A percentile compares a stretch with the other conserved stretches of the same genome.
phyloP scores from a whole-genome alignment of 1,140 invertebrate genomes.

The Drosophila pectinifera region DNA sequence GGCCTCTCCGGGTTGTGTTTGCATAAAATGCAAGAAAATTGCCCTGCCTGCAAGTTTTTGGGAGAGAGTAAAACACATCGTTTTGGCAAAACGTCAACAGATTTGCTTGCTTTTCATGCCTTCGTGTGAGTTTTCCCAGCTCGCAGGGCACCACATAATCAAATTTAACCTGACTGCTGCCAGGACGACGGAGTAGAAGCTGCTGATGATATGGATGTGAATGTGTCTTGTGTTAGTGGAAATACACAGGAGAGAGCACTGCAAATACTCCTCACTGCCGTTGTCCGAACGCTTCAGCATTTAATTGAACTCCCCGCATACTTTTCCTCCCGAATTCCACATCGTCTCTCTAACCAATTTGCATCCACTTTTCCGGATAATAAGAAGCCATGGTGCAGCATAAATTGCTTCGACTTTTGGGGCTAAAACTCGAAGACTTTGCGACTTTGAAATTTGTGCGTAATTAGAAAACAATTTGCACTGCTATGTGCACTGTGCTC shows the following conservation, averaged over 20 bases:
- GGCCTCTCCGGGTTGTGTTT: conserved; percentile 52
- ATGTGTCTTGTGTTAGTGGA: conserved; percentile 17
- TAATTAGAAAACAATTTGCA: conserved; percentile 21
- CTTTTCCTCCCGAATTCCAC: conserved; percentile 5
- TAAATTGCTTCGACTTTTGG: conserved; percentile 1
- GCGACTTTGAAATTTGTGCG: not conserved
- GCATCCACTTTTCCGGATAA: conserved; percentile 24
- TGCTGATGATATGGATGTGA: conserved; percentile 12
- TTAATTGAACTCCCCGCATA: conserved; percentile 63
- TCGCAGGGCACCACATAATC: conserved; percentile 60
- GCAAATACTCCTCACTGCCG: conserved; percentile 15
- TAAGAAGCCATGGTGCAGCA: conserved; percentile 15
- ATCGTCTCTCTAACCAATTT: conserved; percentile 24
- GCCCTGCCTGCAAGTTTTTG: conserved; percentile 47
- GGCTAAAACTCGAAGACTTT: conserved; percentile 4
- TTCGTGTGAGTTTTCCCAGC: conserved; percentile 35
- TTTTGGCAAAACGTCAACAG: conserved; percentile 66
- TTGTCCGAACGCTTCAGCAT: conserved; percentile 45
- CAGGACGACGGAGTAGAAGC: conserved; percentile 1
- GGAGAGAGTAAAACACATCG: conserved; percentile 34
- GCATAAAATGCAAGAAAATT: conserved; percentile 76
- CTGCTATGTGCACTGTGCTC: not conserved
- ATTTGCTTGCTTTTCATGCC: conserved; percentile 47
- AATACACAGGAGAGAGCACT: not conserved
- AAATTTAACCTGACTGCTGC: conserved; percentile 74